Evolutionary conservation across 1,140 invertebrate genomes (phyloP), one percentile per base, ranked within the genome.

Genomic region (Charaxes varanes): DNA sequence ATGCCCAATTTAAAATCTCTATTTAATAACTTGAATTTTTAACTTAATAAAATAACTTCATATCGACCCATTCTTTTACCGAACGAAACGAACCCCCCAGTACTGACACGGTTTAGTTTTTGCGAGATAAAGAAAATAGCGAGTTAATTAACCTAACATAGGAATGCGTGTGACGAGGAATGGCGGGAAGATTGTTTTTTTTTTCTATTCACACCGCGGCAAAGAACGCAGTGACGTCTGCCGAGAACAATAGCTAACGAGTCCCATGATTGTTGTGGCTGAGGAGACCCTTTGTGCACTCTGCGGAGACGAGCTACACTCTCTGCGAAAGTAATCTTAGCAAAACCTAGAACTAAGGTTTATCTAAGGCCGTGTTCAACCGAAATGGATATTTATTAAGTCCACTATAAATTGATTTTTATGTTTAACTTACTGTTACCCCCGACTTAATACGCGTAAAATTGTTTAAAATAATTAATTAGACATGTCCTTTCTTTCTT

Each of bases 181-280:
- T 36, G 40, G 32, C 26, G 31, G 48, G 33, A 40, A 46, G 23
- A 33, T 32, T 37, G n/a, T n/a, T n/a, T n/a, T 18, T 38, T 35
- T 53, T 59, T 54, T 50, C 37, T 51, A 43, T 54, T 54, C 30
- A 47, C 36, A 24, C 23, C 5, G 21, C 26, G 41, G 36, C 31
- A 30, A 36, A 48, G 41, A 42, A 55, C 48, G n/a, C 45, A 45
- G 45, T 45, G 41, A 46, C 23, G 35, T 42, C 47, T 27, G 17
- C 24, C 41, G 41, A 51, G 49, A 63, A 79, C 74, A 79, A 79
- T 69, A 59, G 47, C 51, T 41, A 69, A 73, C 68, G 63, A 80
- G 62, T 46, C 62, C 53, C 53, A 52, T 58, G 53, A 72, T 70
- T 72, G 70, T 67, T 62, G 31, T 55, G 45, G 33, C 26, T 49